Evolutionary conservation across 2,888 invertebrate genomes (phyloP), one percentile per base, ranked within the genome.

Genomic region (Neuroscelio doddi): DNA sequence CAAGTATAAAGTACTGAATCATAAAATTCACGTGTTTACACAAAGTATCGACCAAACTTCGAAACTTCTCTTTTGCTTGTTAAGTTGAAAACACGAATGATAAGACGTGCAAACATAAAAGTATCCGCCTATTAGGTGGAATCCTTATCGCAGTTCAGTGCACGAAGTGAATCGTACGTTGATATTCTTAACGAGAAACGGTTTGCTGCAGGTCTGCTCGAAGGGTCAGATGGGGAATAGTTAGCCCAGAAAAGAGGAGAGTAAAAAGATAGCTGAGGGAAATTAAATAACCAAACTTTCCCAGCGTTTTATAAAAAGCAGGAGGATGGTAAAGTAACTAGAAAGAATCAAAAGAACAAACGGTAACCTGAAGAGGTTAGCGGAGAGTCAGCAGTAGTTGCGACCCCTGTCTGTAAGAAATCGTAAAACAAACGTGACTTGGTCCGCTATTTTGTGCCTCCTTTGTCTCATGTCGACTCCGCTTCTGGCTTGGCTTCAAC

Each of bases 241-340:
- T 45, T 45, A 32, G n/a, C 17, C n/a, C n/a, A 16, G n/a, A 30
- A 29, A 27, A 17, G 49, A 49, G 9, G 16, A 32, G 9, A 17
- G 3, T 8, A 38, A 38, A 34, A 34, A 34, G 32, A 47, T 47
- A 21, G 34, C 27, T 51, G 73, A 58, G 68, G 70, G 68, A 80
- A 81, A 81, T 81, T 81, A 81, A 81, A 80, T 81, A 81, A 81
- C 75, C 77, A 74, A 81, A 74, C 78, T 80, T 79, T 67, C 69
- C 61, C 58, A 50, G 63, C 70, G 70, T 55, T 56, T 51, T 27
- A 49, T 45, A n/a, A 27, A 56, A 66, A 55, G 46, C 55, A 41
- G 27, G 56, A 46, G 44, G 69, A 64, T 61, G 66, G 71, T 66
- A 73, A 72, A 76, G 77, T 67, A 73, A 74, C 71, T 75, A 71